A percentile compares a stretch with the other conserved stretches of the same genome.
phyloP scores from a whole-genome alignment of 2,797 vertebrate species.

The Syngnathus acus region DNA sequence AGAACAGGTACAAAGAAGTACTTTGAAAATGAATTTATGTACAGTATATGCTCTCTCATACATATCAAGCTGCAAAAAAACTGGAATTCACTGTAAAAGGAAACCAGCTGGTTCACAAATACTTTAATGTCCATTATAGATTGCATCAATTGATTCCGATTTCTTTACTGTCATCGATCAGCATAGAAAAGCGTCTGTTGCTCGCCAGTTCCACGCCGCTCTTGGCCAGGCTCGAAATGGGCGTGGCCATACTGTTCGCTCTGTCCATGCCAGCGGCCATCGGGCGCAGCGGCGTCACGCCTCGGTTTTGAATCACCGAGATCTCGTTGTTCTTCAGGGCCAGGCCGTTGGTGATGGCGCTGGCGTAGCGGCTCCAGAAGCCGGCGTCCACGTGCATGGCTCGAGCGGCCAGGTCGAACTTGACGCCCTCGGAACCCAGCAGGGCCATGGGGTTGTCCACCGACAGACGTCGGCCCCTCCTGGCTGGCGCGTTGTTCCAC shows the following conservation, averaged over 20 bases:
- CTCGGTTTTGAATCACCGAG: slow-evolving; percentile 94
- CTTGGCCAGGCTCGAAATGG: slow-evolving; percentile 80
- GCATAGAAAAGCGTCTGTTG: slow-evolving; percentile 87
- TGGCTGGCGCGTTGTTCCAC: slow-evolving; percentile 93
- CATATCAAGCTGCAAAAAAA: no score
- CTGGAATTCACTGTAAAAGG: slow-evolving; percentile 33
- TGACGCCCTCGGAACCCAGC: slow-evolving; percentile 81
- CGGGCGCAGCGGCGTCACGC: slow-evolving; percentile 82
- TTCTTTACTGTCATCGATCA: slow-evolving; percentile 95
- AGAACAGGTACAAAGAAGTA: not conserved
- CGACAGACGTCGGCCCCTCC: slow-evolving; percentile 87
- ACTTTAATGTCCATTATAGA: slow-evolving; percentile 48
- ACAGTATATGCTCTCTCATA: not conserved
- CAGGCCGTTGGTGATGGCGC: slow-evolving; percentile 88
- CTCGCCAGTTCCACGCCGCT: slow-evolving; percentile 75
- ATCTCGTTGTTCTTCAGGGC: slow-evolving; percentile 97
- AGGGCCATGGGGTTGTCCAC: slow-evolving; percentile 92
- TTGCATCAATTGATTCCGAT: slow-evolving; percentile 91
- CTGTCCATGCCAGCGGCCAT: slow-evolving; percentile 80
- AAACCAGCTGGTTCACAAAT: slow-evolving; percentile 59
- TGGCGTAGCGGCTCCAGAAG: slow-evolving; percentile 93
- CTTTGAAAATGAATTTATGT: not conserved
- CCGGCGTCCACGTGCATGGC: slow-evolving; percentile 90
- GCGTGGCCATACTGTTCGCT: slow-evolving; percentile 72
- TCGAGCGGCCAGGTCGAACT: slow-evolving; percentile 86